Evolutionary conservation across 1,140 invertebrate genomes (phyloP), one percentile per base, ranked within the genome.

Genomic region (Chlorops oryzae): DNA sequence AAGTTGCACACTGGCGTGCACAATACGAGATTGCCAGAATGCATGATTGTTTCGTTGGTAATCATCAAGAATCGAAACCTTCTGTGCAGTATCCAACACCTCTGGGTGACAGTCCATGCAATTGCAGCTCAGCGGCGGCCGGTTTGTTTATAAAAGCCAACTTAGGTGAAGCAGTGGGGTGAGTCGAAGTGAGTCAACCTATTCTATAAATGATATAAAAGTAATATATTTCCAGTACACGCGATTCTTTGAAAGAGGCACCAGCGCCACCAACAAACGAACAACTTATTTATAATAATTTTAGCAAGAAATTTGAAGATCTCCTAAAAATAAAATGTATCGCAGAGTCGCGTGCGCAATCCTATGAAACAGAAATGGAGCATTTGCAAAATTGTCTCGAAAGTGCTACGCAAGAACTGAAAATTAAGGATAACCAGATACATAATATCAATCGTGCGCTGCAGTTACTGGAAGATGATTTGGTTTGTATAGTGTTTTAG

Each of bases 21-120:
- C 77, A 82, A 55, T 82, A 78, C 59, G 77, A 81, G 49, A 62
- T 81, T 23, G 39, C 74, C 3, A 77, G 78, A 65, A 60, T 78
- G 38, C 75, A 76, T 41, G 74, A 73, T 45, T 70, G 55, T 24
- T 47, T 66, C 4, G 56, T 55, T 45, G 48, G 59, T 27, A 55
- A 41, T 43, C n/a, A n/a, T n/a, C n/a, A 55, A 58, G 49, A 57
- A 63, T 58, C 59, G 62, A n/a, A n/a, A n/a, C n/a, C n/a, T n/a
- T n/a, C n/a, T n/a, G n/a, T n/a, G n/a, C n/a, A n/a, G n/a, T n/a
- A n/a, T n/a, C n/a, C n/a, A n/a, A n/a, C n/a, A n/a, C n/a, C n/a
- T 13, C n/a, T 43, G 2, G 23, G 4, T 5, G 37, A 42, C 28
- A 49, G 15, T 25, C 18, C 13, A 38, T 65, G 65, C 38, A 69